Evolutionary conservation across 2,113 vertebrate species (phyloP).

Genomic region (Dromas ardeola): DNA sequence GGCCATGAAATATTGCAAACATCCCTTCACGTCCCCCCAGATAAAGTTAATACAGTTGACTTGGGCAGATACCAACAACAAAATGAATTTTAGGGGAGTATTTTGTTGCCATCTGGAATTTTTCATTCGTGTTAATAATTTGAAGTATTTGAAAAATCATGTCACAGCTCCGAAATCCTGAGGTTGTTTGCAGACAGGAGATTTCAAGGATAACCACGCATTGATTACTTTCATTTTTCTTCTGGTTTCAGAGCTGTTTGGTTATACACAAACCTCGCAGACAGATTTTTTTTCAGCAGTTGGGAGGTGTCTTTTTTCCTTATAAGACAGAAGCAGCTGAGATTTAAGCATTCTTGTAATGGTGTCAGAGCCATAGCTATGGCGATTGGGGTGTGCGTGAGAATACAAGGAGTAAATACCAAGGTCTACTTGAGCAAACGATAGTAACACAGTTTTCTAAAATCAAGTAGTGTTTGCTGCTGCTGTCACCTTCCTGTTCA

Average conservation of each 20-base stretch:
- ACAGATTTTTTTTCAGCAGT: background rate
- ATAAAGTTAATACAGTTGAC: background rate
- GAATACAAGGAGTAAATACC: background rate
- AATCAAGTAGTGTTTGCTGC: background rate
- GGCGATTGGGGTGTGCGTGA: accelerated
- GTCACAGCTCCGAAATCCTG: background rate
- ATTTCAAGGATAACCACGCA: background rate
- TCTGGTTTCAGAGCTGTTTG: background rate
- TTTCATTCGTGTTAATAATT: background rate
- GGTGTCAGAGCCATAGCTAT: background rate
- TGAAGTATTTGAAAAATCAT: background rate
- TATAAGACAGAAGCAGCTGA: background rate
- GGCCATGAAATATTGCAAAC: background rate
- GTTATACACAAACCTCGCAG: background rate
- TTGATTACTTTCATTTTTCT: background rate
- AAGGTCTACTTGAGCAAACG: background rate
- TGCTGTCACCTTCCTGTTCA: background rate
- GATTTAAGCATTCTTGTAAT: background rate
- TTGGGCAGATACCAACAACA: background rate
- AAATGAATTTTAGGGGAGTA: background rate
- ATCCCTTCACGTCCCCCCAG: background rate
- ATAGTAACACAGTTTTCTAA: background rate
- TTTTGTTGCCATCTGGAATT: background rate
- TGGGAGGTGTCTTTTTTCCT: background rate
- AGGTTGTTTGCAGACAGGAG: background rate